Conservation (phyloP, 2,113 vertebrate species). For the Osmerus eperlanus region DNA sequence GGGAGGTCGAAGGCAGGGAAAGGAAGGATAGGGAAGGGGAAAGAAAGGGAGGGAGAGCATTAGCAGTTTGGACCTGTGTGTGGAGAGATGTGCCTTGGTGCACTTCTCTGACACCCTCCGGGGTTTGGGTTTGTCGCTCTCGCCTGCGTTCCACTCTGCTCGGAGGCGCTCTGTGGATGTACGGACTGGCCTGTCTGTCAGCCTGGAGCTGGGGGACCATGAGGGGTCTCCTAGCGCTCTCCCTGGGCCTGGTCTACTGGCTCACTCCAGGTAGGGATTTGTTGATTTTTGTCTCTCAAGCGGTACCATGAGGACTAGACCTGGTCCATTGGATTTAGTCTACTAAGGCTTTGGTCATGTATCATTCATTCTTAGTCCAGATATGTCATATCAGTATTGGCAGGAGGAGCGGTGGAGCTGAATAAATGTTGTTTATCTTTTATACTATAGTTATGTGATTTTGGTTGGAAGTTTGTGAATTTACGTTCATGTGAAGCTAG, state of each 20-base stretch:
- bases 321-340: no score
- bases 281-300: neutral
- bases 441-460: no score
- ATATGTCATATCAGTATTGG: no score
- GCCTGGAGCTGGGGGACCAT: conserved; percentile 7
- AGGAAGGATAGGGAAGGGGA: neutral
- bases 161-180: neutral
- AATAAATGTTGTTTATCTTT: no score
- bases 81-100: conserved; percentile 6
- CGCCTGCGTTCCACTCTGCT: neutral
- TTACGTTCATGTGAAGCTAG: no score
- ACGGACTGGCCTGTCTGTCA: neutral
- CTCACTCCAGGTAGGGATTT: conserved; percentile 13
- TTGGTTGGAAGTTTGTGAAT: no score
- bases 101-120: conserved; percentile 19
- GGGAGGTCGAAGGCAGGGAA: neutral
- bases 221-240: neutral
- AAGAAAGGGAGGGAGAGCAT: neutral
- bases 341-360: no score
- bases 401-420: no score
- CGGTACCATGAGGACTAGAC: no score
- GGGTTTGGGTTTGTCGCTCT: neutral
- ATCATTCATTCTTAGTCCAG: no score
- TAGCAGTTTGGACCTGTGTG: neutral
- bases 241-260: conserved; percentile 12